Evolutionary conservation across 2,888 invertebrate species (phyloP), one percentile per base, ranked within the genome.

Genomic region (Hypena proboscidalis): DNA sequence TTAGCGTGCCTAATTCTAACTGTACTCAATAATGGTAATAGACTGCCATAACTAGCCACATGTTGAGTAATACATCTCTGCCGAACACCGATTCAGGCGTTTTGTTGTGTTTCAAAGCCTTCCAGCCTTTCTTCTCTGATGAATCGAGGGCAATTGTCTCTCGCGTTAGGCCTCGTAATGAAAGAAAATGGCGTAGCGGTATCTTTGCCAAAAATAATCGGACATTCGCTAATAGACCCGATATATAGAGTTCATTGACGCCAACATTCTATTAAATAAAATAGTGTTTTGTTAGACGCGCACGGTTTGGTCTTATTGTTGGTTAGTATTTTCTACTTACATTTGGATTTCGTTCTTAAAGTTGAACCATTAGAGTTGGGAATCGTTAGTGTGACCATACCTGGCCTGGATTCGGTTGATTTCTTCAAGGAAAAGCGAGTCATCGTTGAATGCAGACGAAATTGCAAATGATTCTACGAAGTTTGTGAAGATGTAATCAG

Each of bases 391-490:
- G 19, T 41, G 23, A 29, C 26, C 42, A 31, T 55, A 48, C 66
- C 49, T 77, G 81, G 67, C 77, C 79, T 74, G 80, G 84, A 74
- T 83, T 79, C 69, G 80, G 66, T 79, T 80, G 74, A 82, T 79
- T 83, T 83, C 76, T 74, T 78, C 58, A 55, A 70, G 75, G 76
- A 81, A 83, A 74, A 67, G 65, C 74, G 65, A 72, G 63, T 73
- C 70, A 70, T 70, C 70, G 65, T 55, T 70, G 58, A 63, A 61
- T 68, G 63, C 58, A 71, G 67, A 62, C 65, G 62, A 63, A 67
- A 63, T 69, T 64, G 57, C 48, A 51, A 64, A 50, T 53, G 29
- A 38, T 58, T 53, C 47, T 32, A 14, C 35, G 56, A 57, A 54
- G 31, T 42, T 45, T 21, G 34, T 53, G 51, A 54, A 33, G n/a